Conservation (phyloP, 2,888 invertebrate species). For the Drosophila stalkeri region DNA sequence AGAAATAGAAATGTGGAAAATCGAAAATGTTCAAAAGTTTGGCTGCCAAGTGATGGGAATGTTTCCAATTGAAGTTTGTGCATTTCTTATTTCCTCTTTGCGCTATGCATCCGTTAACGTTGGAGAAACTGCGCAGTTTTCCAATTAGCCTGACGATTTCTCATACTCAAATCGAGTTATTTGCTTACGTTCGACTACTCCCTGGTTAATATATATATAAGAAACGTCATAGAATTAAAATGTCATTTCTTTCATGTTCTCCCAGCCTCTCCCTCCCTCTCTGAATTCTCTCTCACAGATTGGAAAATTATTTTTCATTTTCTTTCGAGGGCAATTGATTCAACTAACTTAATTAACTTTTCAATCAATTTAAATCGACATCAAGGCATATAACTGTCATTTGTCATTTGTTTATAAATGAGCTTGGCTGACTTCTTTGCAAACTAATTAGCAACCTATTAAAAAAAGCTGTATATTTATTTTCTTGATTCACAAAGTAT, state of each 20-base stretch:
- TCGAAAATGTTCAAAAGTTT: no score
- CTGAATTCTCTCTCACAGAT: neutral
- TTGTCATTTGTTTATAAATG: neutral
- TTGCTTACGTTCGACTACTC: neutral
- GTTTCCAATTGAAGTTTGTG: neutral
- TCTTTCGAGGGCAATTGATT: neutral
- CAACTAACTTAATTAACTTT: neutral
- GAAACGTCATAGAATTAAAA: neutral
- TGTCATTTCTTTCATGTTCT: neutral
- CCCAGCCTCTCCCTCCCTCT: neutral
- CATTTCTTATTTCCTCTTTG: slow-evolving; percentile 6
- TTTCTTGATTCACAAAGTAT: no score
- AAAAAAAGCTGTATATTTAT: no score
- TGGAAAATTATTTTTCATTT: neutral
- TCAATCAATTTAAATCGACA: neutral
- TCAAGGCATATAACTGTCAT: neutral
- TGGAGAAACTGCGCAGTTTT: slow-evolving; percentile 1
- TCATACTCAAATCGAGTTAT: neutral
- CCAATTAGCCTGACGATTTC: neutral
- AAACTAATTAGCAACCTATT: no score
- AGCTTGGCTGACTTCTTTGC: no score
- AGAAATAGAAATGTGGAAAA: neutral
- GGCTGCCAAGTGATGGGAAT: neutral
- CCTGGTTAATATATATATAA: neutral
- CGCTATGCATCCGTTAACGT: slow-evolving; percentile 1